Base-by-base conservation (phyloP, 2,113 vertebrate species). In the Ictalurus punctatus region DNA sequence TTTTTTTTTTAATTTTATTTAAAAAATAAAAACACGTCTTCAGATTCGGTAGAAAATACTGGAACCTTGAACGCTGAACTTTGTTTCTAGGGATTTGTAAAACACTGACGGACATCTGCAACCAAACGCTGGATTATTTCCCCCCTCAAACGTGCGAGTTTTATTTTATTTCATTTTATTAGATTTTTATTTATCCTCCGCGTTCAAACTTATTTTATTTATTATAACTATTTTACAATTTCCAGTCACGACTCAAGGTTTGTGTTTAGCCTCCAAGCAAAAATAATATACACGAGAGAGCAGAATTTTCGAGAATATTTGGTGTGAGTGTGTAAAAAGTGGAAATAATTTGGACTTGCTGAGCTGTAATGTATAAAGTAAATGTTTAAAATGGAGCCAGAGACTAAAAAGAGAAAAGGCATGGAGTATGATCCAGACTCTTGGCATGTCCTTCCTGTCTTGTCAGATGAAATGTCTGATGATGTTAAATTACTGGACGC, bases 401-500 rank as follows among this genome's bases (percentile, higher is more conserved):
- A 92, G 84, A 89, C 25, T 48, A 97, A 97, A 84, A 94, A 94
- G 63, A 87, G 90, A 90, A 95, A 94, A 88, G 90, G 90, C 0
- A 76, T 74, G 0, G 84, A 7, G 40, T 79, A 71, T 0, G 93
- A 92, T 37, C 2, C 79, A 0, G 88, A 88, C 9, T 65, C 92
- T 0, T 97, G 97, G 97, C 92, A 92, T 0, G 93, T 94, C 13
- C 48, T 92, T 40, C 97, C 97, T 0, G 96, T 98, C 0, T 96
- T 98, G 78, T 97, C 97, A 0, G 96, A 97, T 56, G 94, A 95
- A 90, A 95, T 96, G 90, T 95, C 95, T 0, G 86, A 90, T 61
- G 93, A 93, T 0, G 85, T 96, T 0, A 93, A 95, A 89, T 91
- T 97, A 69, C 91, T 96, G 0, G 90, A 95, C 4, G 94, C 95